These are phyloP conservation scores for Leptonema lineaticorne DNA, from an alignment of 1,140 invertebrate genomes.

Conservation along the genomic window DNA sequence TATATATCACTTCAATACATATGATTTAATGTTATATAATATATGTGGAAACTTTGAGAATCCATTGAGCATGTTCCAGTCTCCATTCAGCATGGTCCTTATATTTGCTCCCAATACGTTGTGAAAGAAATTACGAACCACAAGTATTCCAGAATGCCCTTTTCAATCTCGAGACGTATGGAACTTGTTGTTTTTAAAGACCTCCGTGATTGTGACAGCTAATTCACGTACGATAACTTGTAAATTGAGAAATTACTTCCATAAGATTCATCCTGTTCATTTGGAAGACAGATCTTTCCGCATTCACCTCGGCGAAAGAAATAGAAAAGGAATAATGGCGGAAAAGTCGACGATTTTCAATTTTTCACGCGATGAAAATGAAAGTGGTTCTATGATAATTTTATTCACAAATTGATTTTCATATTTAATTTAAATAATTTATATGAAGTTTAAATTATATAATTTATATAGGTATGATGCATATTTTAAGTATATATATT, in stretches of 20 bases:
- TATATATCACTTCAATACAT: too few species aligned
- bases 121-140: conserved; percentile 36
- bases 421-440: too few species aligned
- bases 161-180: conserved; percentile 28
- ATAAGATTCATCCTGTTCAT: background rate
- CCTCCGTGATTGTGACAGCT: conserved; percentile 31
- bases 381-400: background rate
- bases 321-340: background rate
- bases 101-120: conserved; percentile 33
- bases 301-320: background rate
- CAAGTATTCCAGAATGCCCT: conserved; percentile 27
- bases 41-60: conserved; percentile 4
- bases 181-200: conserved; percentile 30
- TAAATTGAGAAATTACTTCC: conserved; percentile 6
- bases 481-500: too few species aligned
- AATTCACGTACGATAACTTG: conserved; percentile 24
- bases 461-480: too few species aligned
- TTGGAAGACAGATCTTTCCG: background rate
- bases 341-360: background rate
- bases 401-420: too few species aligned
- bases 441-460: too few species aligned
- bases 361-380: background rate
- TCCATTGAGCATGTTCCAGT: background rate
- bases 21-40: too few species aligned
- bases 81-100: conserved; percentile 31